Evolutionary conservation across 1,140 invertebrate species (phyloP).

Genomic region (Hyposmocoma kahamanoa): DNA sequence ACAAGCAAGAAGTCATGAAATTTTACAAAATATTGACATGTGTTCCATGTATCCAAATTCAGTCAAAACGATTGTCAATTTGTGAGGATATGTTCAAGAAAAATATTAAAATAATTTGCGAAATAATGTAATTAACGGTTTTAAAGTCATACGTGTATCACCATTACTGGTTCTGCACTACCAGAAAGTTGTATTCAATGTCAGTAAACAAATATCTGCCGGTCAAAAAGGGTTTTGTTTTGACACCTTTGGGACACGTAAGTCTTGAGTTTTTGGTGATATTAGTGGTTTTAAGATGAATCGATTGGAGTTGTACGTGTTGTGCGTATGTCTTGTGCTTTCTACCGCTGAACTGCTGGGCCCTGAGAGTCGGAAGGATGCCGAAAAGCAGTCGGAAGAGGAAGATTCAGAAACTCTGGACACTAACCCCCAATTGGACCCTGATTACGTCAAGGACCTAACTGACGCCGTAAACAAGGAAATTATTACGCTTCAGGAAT

Average conservation of each 20-base stretch:
- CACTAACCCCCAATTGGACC: constrained; percentile 15
- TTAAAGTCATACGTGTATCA: constrained; percentile 32
- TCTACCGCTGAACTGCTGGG: constrained; percentile 44
- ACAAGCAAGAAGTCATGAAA: no score
- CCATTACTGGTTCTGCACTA: constrained; percentile 20
- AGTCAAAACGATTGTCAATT: not conserved
- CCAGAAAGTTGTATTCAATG: not conserved
- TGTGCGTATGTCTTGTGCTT: constrained; percentile 41
- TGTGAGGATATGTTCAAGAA: constrained; percentile 7
- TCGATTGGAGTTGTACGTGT: constrained; percentile 33
- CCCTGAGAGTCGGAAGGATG: constrained; percentile 34
- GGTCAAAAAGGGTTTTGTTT: not conserved
- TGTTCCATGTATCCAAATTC: not conserved
- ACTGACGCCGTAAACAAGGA: constrained; percentile 41
- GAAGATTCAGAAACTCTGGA: constrained; percentile 24
- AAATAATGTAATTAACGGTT: constrained; percentile 25
- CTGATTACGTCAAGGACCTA: constrained; percentile 29
- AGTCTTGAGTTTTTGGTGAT: constrained; percentile 25
- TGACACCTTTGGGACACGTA: constrained; percentile 44
- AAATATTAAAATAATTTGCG: not conserved
- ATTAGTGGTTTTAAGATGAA: constrained; percentile 29
- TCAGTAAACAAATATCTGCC: not conserved
- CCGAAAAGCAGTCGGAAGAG: constrained; percentile 26
- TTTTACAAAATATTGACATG: no score
- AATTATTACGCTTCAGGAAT: constrained; percentile 35